Conservation (phyloP, 2,113 vertebrate genomes). For the Apodemus sylvaticus region DNA sequence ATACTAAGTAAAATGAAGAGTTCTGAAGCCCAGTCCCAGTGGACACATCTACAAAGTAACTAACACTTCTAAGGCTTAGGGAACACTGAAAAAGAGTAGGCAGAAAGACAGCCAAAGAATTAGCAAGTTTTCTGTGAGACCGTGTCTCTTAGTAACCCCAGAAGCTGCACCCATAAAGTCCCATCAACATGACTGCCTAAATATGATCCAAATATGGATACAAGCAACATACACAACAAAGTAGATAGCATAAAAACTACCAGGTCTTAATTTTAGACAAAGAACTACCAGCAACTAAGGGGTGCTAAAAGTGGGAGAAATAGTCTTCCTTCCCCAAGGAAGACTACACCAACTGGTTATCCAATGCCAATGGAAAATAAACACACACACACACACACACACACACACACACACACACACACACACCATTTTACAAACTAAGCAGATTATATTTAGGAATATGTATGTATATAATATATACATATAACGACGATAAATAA, state of each 20-base stretch:
- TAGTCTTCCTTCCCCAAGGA: neutral
- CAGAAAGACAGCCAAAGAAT: neutral
- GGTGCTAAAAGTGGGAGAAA: neutral
- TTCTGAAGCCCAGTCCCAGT: neutral
- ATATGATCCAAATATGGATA: too few relatives aligned
- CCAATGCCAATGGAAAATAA: neutral
- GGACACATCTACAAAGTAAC: neutral
- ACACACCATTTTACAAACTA: neutral
- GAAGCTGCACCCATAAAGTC: neutral
- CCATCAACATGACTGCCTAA: neutral
- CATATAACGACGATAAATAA: neutral
- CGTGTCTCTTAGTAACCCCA: neutral
- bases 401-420: too few relatives aligned
- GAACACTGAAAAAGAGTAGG: neutral
- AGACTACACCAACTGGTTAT: neutral
- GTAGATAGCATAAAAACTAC: neutral
- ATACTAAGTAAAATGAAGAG: neutral
- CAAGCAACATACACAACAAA: neutral
- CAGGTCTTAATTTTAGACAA: neutral
- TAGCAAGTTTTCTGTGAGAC: neutral
- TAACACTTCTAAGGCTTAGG: neutral
- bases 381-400: neutral
- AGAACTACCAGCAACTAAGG: neutral
- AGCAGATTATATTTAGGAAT: neutral
- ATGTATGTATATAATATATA: neutral